These are phyloP conservation scores for Peromyscus leucopus DNA, from an alignment of 2,113 vertebrate genomes.

Conservation along the genomic window DNA sequence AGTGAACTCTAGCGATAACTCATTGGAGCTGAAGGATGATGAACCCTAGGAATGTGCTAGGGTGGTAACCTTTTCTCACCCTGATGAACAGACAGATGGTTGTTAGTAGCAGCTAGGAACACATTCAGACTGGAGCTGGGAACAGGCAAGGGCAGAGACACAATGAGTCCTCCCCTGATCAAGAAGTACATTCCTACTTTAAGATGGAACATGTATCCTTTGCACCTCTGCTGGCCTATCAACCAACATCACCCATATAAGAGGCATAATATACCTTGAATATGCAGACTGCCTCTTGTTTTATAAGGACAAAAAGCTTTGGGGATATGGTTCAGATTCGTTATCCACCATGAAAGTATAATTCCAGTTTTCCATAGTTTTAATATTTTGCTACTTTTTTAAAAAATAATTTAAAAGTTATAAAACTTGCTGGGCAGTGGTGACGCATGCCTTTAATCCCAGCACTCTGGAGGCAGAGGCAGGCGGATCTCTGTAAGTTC, in stretches of 20 bases:
- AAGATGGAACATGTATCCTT: neutral
- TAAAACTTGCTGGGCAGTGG: neutral
- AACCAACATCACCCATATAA: neutral
- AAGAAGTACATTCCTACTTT: neutral
- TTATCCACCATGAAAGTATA: neutral
- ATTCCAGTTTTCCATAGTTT: neutral
- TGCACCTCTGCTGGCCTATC: neutral
- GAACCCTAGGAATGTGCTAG: neutral
- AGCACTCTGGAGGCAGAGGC: no score
- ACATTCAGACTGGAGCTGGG: neutral
- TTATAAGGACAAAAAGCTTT: neutral
- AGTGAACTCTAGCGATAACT: neutral
- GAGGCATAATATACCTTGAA: neutral
- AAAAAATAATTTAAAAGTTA: neutral
- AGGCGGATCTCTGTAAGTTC: no score
- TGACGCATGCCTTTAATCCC: no score
- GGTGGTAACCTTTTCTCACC: neutral
- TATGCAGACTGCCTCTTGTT: neutral
- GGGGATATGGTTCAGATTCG: neutral
- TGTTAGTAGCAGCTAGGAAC: neutral
- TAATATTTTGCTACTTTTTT: neutral
- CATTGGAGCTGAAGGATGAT: no score
- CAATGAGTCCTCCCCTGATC: no score
- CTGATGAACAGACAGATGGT: neutral
- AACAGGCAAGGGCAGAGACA: neutral